Base-by-base conservation (phyloP, 2,797 vertebrate genomes). In the Sphenodon punctatus region DNA sequence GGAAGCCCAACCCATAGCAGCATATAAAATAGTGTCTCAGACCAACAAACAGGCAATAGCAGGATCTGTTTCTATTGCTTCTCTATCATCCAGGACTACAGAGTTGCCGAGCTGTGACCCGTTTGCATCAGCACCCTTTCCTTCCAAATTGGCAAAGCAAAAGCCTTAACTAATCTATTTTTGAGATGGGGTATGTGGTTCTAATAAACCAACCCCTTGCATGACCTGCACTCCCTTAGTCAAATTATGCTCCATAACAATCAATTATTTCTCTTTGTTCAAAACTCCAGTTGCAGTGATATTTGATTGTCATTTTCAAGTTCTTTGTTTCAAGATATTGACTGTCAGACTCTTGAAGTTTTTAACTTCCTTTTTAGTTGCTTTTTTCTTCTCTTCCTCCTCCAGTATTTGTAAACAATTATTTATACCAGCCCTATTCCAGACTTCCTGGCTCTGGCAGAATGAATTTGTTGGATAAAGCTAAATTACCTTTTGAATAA, bases 41-140 rank as follows among this genome's bases (percentile, higher is more conserved):
- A 92, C 86, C 90, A 94, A 93, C 93, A 95, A 91, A 41, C 96
- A 97, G 89, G 92, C 93, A 0, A 86, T 96, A 34, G 96, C 94
- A 10, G 97, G 96, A 2, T 96, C 97, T 1, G 97, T 98, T 12
- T 96, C 97, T 0, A 88, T 96, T 2, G 89, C 92, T 39, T 91
- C 97, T 5, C 94, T 95, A 67, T 92, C 95, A 72, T 72, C 94
- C 68, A 95, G 96, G 94, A 97, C 96, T 96, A 93, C 75, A 8
- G 96, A 96, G 82, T 84, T 94, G 85, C 78, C 94, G 1, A 19
- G 72, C 2, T 2, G 10, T 0, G 98, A 99, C 87, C 98, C 98
- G 1, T 99, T 99, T 30, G 85, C 98, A 51, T 97, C 97, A 1
- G 98, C 98, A 0, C 98, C 98, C 51, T 99, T 99, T 87, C 97